Evolutionary conservation across 2,113 vertebrate species (phyloP).

Genomic region (Psittacula cyanocephala): DNA sequence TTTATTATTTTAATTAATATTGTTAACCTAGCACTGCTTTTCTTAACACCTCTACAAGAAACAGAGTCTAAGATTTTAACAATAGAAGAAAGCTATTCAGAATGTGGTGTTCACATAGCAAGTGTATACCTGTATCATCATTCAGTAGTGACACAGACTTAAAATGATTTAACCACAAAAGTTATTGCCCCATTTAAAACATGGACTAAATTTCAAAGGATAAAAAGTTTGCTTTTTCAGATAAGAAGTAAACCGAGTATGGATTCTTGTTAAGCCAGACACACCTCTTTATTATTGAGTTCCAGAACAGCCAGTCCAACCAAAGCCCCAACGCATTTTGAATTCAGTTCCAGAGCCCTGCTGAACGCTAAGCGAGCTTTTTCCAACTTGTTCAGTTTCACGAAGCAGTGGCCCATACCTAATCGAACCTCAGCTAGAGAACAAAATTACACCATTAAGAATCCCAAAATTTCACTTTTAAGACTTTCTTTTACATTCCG

Average conservation of each 20-base stretch:
- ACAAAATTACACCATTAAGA: constrained; percentile 13
- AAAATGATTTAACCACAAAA: not conserved
- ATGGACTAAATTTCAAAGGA: not conserved
- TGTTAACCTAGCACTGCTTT: not conserved
- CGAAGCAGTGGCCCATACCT: constrained; percentile 98
- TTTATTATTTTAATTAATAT: not conserved
- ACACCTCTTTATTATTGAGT: constrained; percentile 95
- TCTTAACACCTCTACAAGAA: not conserved
- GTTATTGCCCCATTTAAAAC: not conserved
- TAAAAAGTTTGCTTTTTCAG: not conserved
- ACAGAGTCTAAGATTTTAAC: not conserved
- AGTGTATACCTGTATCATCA: not conserved
- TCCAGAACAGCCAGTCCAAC: constrained; percentile 96
- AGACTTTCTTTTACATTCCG: not conserved
- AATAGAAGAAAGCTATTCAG: not conserved
- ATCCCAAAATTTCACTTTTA: not conserved
- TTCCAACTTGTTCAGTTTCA: constrained; percentile 95
- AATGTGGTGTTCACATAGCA: not conserved
- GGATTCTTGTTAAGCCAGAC: not conserved
- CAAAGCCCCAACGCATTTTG: constrained; percentile 95
- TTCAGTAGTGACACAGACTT: not conserved
- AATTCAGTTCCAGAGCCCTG: constrained; percentile 93
- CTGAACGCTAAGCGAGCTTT: constrained; percentile 95
- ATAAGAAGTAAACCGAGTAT: not conserved
- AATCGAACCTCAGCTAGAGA: constrained; percentile 90